Conservation (phyloP, 2,797 vertebrate species). For the Rhinella marina region DNA sequence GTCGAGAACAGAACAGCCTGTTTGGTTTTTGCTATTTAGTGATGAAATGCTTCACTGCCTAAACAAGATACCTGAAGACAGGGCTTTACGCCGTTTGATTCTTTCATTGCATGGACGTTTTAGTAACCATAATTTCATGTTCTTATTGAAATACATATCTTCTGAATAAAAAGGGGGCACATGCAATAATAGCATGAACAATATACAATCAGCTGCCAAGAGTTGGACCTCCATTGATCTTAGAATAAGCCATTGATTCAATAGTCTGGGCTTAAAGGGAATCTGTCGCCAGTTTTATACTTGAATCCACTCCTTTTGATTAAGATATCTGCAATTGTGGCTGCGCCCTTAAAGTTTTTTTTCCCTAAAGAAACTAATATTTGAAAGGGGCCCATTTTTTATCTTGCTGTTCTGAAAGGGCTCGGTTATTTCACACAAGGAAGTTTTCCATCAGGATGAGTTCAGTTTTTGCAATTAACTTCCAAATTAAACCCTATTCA, state of each 20-base stretch:
- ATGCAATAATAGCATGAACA: neutral
- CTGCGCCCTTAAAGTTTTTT: too few relatives aligned
- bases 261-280: too few relatives aligned
- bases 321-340: too few relatives aligned
- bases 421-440: too few relatives aligned
- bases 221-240: neutral
- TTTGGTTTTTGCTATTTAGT: neutral
- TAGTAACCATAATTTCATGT: neutral
- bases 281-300: too few relatives aligned
- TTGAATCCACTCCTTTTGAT: too few relatives aligned
- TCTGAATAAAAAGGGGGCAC: neutral
- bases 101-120: neutral
- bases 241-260: too few relatives aligned
- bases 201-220: neutral
- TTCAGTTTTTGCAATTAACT: too few relatives aligned
- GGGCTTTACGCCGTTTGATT: neutral
- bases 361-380: too few relatives aligned
- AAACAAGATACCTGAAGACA: neutral
- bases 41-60: neutral
- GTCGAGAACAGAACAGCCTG: constrained; percentile 1
- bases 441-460: too few relatives aligned
- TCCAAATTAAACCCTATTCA: too few relatives aligned
- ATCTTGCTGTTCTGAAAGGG: neutral
- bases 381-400: too few relatives aligned
- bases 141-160: neutral